A percentile compares a stretch with the other conserved stretches of the same genome.
Conservation (phyloP, 1,140 invertebrate species). For the Thaumatotibia leucotreta region DNA sequence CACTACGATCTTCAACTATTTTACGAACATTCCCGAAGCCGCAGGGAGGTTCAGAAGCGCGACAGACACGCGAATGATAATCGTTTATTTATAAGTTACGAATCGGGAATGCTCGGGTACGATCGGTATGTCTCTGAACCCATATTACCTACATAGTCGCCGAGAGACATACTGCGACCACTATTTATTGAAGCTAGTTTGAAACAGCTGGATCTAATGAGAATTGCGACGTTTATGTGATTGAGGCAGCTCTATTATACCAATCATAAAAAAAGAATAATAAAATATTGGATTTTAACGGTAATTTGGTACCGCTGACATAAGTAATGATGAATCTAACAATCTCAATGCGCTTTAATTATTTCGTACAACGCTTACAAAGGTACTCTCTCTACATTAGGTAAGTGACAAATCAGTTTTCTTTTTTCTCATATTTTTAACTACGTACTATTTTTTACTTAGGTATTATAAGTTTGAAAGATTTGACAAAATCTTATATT, state of each 20-base stretch:
- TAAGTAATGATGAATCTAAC: neutral
- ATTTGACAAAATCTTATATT: no score
- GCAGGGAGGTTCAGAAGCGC: neutral
- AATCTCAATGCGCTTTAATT: no score
- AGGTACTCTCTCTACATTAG: no score
- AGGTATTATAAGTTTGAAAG: no score
- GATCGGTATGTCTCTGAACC: neutral
- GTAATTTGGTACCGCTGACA: neutral
- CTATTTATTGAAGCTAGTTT: constrained; percentile 8
- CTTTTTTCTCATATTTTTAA: no score
- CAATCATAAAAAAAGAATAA: neutral
- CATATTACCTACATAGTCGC: neutral
- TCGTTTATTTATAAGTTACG: constrained; percentile 13
- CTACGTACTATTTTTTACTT: no score
- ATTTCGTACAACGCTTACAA: no score
- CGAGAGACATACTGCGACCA: neutral
- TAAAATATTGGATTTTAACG: neutral
- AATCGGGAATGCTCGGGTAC: constrained; percentile 3
- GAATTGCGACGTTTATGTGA: neutral
- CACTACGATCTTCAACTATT: neutral
- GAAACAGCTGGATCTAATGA: constrained; percentile 7
- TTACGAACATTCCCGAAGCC: neutral
- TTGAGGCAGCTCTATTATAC: neutral
- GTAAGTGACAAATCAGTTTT: no score
- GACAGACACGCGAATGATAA: constrained; percentile 11